Evolutionary conservation across 2,888 invertebrate genomes (phyloP).

Genomic region (Limnephilus lunatus): DNA sequence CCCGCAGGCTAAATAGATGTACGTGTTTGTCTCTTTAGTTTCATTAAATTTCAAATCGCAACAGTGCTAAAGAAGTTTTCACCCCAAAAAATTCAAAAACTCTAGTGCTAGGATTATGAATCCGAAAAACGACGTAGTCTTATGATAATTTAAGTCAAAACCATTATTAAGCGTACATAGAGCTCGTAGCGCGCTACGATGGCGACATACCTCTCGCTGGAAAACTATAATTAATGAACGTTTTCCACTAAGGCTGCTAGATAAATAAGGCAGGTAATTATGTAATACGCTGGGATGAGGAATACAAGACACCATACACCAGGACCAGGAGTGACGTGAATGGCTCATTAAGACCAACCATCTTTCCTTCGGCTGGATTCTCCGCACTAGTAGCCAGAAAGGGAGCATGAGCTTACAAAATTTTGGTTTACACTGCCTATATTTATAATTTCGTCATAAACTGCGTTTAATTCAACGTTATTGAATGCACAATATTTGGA

Average conservation of each 20-base stretch:
- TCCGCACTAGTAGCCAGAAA: neutral
- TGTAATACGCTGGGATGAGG: neutral
- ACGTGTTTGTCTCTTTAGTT: too few species aligned
- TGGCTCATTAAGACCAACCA: conserved; percentile 2
- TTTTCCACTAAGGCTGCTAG: neutral
- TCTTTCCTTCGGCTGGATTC: neutral
- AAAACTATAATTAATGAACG: neutral
- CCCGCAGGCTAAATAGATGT: too few species aligned
- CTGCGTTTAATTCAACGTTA: neutral
- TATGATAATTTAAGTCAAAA: neutral
- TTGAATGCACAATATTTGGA: neutral
- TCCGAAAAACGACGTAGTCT: neutral
- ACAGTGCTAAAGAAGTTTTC: too few species aligned
- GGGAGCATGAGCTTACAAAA: neutral
- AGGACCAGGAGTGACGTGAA: neutral
- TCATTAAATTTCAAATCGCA: too few species aligned
- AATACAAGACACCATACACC: neutral
- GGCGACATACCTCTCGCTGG: neutral
- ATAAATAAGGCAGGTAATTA: conserved; percentile 2
- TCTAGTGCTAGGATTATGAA: neutral
- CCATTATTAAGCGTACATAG: neutral
- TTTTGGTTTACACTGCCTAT: neutral
- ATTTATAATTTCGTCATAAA: neutral
- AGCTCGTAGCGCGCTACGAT: neutral
- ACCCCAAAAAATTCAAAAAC: too few species aligned